These are phyloP conservation scores for Urocitellus parryii DNA, from an alignment of 2,113 vertebrate genomes.

Conservation along the genomic window DNA sequence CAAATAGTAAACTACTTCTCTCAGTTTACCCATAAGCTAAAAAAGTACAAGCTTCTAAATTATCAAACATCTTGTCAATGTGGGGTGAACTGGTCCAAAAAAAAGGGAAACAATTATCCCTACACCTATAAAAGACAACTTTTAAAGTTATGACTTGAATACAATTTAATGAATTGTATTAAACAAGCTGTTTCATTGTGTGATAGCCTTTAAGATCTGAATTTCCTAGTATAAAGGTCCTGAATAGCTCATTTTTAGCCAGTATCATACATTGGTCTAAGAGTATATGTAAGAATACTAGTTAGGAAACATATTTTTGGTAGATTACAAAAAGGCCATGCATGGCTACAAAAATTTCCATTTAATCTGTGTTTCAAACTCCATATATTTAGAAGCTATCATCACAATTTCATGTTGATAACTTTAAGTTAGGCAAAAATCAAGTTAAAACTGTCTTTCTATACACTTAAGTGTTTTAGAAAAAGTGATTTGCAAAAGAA, in stretches of 20 bases:
- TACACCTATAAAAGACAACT: background rate
- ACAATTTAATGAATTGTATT: constrained; percentile 54
- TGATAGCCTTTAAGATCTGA: constrained; percentile 5
- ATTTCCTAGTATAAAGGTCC: constrained; percentile 44
- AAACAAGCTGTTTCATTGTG: constrained; percentile 38
- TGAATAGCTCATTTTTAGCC: constrained; percentile 45
- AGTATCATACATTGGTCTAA: constrained; percentile 31
- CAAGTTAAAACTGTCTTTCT: constrained; percentile 28
- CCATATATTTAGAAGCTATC: constrained; percentile 45
- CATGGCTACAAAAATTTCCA: constrained; percentile 28
- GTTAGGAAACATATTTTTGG: constrained; percentile 43
- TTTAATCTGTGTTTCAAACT: constrained; percentile 28
- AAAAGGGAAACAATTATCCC: background rate
- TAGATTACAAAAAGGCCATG: constrained; percentile 40
- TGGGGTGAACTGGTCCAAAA: background rate
- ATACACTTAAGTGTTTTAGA: background rate
- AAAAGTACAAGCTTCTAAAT: constrained; percentile 33
- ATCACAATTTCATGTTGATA: constrained; percentile 50
- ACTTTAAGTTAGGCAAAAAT: constrained; percentile 43
- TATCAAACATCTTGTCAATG: background rate
- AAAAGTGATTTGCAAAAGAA: constrained; percentile 45
- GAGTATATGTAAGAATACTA: constrained; percentile 20
- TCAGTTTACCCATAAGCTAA: background rate
- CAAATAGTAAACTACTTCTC: constrained; percentile 37
- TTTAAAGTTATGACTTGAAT: constrained; percentile 50